Percentiles rank a stretch among this genome's conserved stretches.
These are phyloP conservation scores for Micronisus gabar DNA, from an alignment of 2,113 vertebrate species.

Conservation along the genomic window DNA sequence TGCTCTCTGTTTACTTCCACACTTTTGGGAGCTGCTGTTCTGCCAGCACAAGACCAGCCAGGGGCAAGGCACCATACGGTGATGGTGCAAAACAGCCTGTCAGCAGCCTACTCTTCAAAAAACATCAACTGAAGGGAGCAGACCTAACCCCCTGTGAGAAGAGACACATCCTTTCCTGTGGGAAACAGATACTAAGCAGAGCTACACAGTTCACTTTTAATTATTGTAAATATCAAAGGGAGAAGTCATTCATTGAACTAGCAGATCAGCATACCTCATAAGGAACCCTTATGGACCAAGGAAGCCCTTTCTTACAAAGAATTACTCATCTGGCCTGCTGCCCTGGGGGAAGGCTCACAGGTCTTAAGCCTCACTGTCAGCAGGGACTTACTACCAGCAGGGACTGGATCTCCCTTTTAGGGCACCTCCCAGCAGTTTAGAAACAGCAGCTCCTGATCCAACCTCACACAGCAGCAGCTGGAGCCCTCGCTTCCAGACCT, in stretches of 20 bases:
- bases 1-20: background rate
- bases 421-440: background rate
- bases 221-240: background rate
- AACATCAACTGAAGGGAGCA: background rate
- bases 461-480: background rate
- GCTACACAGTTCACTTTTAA: rapidly evolving
- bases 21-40: background rate
- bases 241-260: background rate
- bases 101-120: background rate
- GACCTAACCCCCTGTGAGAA: background rate
- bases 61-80: background rate
- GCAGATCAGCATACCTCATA: background rate
- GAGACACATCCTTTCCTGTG: background rate
- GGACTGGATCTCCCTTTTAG: background rate
- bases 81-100: background rate
- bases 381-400: background rate
- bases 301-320: background rate
- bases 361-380: background rate
- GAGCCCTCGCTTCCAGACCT: background rate
- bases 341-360: background rate
- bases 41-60: background rate
- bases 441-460: background rate
- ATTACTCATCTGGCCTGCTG: background rate
- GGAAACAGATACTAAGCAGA: background rate
- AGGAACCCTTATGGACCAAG: rapidly evolving